phyloP scores from a whole-genome alignment of 30 jellyfish, hydroid and myxozoan species.

The Rhopilema esculentum region DNA sequence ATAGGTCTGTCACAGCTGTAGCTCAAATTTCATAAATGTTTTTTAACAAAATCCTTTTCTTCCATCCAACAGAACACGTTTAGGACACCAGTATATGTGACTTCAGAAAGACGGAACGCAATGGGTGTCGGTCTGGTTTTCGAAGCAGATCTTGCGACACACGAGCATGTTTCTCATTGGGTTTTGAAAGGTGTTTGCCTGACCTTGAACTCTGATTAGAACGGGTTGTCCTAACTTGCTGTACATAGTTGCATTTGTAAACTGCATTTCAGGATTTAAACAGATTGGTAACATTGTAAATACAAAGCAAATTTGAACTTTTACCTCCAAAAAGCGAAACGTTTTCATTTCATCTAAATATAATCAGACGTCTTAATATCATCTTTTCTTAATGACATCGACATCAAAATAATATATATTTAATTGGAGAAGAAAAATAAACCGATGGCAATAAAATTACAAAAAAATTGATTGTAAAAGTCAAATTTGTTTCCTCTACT shows the following conservation, averaged over 20 bases:
- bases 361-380: too few relatives aligned
- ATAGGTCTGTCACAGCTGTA: too few relatives aligned
- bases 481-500: not conserved
- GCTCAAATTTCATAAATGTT: too few relatives aligned
- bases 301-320: not conserved
- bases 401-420: too few relatives aligned
- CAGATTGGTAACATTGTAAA: not conserved
- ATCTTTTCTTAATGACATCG: too few relatives aligned
- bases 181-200: constrained; percentile 95
- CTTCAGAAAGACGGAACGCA: constrained; percentile 97
- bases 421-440: too few relatives aligned
- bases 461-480: not conserved
- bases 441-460: not conserved
- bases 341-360: too few relatives aligned
- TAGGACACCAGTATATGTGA: constrained; percentile 95
- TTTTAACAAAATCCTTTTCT: too few relatives aligned
- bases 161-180: constrained; percentile 98
- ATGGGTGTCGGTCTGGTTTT: constrained; percentile 98
- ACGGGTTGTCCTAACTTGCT: not conserved
- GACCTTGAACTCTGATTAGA: constrained; percentile 88
- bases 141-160: constrained; percentile 96
- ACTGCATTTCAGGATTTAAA: not conserved
- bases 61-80: constrained; percentile 77
- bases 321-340: not conserved
- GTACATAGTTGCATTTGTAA: not conserved